These are phyloP conservation scores for Pelvicachromis taeniatus DNA, from an alignment of 2,113 vertebrate genomes.

Conservation along the genomic window DNA sequence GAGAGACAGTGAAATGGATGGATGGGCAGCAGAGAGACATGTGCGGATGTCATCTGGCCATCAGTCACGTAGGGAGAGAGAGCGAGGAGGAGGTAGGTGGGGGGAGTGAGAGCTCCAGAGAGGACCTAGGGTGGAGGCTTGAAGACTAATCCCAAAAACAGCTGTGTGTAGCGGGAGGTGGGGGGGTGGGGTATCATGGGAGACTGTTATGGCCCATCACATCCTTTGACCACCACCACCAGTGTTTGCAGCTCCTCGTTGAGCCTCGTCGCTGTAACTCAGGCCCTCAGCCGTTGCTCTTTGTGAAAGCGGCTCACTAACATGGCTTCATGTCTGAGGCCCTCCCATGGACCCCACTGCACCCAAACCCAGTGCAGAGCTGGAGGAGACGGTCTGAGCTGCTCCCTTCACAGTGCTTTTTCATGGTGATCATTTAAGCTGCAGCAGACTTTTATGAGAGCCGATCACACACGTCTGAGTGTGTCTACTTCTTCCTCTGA, in stretches of 20 bases:
- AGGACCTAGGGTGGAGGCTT: slow-evolving; percentile 34
- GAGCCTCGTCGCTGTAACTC: background rate
- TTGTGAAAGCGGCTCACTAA: background rate
- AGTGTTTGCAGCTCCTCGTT: slow-evolving; percentile 36
- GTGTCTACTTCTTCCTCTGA: background rate
- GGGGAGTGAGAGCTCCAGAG: slow-evolving; percentile 17
- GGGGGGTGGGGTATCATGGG: slow-evolving; percentile 25
- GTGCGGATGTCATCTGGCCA: slow-evolving; percentile 74
- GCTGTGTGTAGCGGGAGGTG: slow-evolving; percentile 57
- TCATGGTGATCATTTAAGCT: background rate
- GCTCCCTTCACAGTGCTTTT: background rate
- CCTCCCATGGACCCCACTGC: background rate
- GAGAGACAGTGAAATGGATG: background rate
- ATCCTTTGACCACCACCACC: slow-evolving; percentile 49
- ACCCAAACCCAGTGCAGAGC: background rate
- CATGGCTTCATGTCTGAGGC: background rate
- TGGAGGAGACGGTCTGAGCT: background rate
- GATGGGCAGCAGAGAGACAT: slow-evolving; percentile 60
- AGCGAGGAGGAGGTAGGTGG: background rate
- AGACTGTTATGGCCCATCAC: slow-evolving; percentile 56
- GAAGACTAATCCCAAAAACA: slow-evolving; percentile 75
- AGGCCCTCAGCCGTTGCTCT: background rate
- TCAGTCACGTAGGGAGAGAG: slow-evolving; percentile 55
- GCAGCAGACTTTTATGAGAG: background rate
- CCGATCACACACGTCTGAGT: background rate